Base-by-base conservation (phyloP, 2,113 vertebrate genomes). In the Brachionichthys hirsutus region DNA sequence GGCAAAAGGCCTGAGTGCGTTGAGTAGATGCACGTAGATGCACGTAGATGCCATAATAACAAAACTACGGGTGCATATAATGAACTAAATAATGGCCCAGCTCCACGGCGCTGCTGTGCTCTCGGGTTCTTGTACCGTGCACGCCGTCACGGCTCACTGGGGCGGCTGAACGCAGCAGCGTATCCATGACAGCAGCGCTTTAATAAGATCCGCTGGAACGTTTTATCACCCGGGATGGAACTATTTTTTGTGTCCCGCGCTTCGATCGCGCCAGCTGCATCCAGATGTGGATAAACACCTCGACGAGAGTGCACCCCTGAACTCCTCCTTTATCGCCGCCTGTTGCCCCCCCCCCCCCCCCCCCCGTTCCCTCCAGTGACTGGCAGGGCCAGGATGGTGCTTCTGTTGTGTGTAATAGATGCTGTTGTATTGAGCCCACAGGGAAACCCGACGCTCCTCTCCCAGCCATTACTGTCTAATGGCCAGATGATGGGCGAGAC, bases 321-420 rank as follows among this genome's bases (percentile, higher is more conserved):
- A 81, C 68, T 78, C 56, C 57, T 53, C 46, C 50, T n/a, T 20
- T n/a, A 30, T 55, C 20, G 1, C 36, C 61, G 59, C 51, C 43
- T 60, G 36, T 56, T 65, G 61, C 62, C 55, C 60, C 66, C 51
- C 5, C 60, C 47, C 61, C 61, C 70, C 62, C 64, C 75, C 54
- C 45, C 58, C 65, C 68, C 70, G 42, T 10, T 64, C 70, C 70
- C 52, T 59, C 62, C 62, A 34, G 51, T 89, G 90, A 91, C 80
- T 90, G 90, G 85, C 89, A 89, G 87, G 82, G 74, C 77, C 80
- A 87, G 88, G 63, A 83, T 74, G 78, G 81, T 74, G 80, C 89
- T 85, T 77, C 84, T 88, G 87, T 88, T 92, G 88, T 87, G 77
- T 85, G 85, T 90, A 90, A 90, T 91, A 91, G 91, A 92, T 83